Evolutionary conservation across 2,113 vertebrate genomes (phyloP).

Genomic region (Nanger granti): DNA sequence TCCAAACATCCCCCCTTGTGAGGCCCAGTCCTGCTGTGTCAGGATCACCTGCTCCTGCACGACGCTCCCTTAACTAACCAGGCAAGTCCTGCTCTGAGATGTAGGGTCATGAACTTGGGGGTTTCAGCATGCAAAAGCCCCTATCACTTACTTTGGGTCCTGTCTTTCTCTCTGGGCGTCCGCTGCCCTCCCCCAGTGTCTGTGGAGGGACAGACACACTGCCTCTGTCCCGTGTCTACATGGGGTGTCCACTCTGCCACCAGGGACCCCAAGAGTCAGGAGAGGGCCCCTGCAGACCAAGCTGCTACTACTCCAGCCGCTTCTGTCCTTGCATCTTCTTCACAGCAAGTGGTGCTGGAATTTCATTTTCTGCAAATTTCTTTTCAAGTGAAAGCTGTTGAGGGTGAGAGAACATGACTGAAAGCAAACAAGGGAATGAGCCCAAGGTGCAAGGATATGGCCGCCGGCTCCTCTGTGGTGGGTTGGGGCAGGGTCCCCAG

Average conservation of each 20-base stretch:
- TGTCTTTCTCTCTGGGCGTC: background rate
- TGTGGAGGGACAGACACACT: background rate
- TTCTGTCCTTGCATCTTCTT: background rate
- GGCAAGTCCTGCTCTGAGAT: background rate
- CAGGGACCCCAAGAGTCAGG: background rate
- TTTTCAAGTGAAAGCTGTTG: background rate
- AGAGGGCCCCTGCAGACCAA: background rate
- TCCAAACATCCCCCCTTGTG: too few species aligned
- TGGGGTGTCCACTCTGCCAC: too few species aligned
- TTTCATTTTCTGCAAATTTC: background rate
- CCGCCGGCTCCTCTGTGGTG: background rate
- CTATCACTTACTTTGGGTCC: background rate
- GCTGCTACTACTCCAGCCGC: background rate
- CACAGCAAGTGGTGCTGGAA: background rate
- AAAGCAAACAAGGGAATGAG: background rate
- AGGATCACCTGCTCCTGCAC: background rate
- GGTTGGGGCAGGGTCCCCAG: background rate
- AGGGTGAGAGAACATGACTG: background rate
- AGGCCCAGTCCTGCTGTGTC: background rate
- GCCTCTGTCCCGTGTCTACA: rapidly evolving
- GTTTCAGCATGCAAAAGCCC: background rate
- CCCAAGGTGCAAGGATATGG: background rate
- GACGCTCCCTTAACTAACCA: background rate
- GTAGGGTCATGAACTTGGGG: too few species aligned
- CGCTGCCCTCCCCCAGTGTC: background rate